These are phyloP conservation scores for Vanessa cardui DNA, from an alignment of 2,888 invertebrate species.

Conservation along the genomic window DNA sequence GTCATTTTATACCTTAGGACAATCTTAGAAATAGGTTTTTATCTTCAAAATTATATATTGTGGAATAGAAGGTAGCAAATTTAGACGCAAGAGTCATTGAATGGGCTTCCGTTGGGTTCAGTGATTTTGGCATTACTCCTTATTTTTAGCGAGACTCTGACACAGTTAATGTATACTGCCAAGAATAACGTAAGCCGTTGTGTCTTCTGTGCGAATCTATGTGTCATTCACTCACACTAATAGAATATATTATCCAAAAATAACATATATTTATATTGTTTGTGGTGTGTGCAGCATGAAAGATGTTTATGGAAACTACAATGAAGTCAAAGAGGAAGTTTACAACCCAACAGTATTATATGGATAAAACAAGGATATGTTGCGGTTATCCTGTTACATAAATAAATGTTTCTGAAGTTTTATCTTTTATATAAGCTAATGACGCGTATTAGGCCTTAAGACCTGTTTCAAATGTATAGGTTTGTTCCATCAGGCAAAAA, in stretches of 20 bases:
- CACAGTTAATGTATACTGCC: conserved; percentile 1
- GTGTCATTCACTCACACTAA: neutral
- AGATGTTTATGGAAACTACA: neutral
- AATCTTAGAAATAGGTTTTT: too few relatives aligned
- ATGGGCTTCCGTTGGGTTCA: neutral
- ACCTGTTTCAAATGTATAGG: neutral
- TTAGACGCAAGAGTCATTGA: neutral
- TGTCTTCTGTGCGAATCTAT: neutral
- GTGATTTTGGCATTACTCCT: conserved; percentile 1
- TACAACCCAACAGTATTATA: neutral
- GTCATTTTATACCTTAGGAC: too few relatives aligned
- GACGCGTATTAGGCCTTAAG: neutral
- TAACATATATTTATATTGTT: neutral
- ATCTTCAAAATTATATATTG: neutral
- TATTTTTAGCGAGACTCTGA: neutral
- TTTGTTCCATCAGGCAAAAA: too few relatives aligned
- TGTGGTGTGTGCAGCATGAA: neutral
- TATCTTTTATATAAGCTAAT: neutral
- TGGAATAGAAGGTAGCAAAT: neutral
- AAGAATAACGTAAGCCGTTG: neutral
- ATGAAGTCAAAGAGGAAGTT: neutral
- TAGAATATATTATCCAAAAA: too few relatives aligned
- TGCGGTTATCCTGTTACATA: neutral
- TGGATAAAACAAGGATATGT: neutral
- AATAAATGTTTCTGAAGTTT: conserved; percentile 1